phyloP scores from a whole-genome alignment of 2,797 vertebrate genomes.

The Myotis myotis region DNA sequence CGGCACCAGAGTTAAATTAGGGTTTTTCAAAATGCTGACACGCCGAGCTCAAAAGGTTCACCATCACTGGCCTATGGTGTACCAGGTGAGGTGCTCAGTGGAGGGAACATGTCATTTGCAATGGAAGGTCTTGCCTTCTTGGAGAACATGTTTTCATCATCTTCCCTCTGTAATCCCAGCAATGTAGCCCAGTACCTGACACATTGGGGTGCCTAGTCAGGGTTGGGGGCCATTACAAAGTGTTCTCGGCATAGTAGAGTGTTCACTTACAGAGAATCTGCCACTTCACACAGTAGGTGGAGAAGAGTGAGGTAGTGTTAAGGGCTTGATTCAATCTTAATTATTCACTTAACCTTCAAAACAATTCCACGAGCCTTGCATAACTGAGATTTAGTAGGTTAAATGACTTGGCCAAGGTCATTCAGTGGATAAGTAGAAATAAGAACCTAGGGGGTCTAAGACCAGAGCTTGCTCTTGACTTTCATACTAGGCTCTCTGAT shows the following conservation, averaged over 20 bases:
- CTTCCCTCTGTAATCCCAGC: background rate
- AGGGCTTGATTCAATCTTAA: background rate
- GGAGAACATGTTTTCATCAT: background rate
- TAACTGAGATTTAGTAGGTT: background rate
- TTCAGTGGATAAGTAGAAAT: background rate
- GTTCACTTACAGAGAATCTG: background rate
- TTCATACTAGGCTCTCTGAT: background rate
- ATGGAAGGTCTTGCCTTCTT: background rate
- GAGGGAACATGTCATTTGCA: background rate
- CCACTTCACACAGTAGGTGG: background rate
- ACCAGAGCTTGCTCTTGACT: background rate
- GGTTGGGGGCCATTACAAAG: background rate
- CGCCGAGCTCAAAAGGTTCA: no score
- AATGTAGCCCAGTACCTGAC: background rate
- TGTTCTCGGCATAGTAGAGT: background rate
- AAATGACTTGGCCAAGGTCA: background rate
- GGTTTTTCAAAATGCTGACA: no score
- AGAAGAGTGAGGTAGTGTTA: background rate
- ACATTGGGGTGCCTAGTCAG: background rate
- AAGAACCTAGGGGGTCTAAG: background rate
- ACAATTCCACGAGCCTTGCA: background rate
- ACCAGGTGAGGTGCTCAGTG: background rate
- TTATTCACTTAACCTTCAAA: conserved; percentile 2
- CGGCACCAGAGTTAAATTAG: no score
- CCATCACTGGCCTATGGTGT: background rate